These are phyloP conservation scores for Dromaius novaehollandiae DNA, from an alignment of 2,113 vertebrate species.

Conservation along the genomic window DNA sequence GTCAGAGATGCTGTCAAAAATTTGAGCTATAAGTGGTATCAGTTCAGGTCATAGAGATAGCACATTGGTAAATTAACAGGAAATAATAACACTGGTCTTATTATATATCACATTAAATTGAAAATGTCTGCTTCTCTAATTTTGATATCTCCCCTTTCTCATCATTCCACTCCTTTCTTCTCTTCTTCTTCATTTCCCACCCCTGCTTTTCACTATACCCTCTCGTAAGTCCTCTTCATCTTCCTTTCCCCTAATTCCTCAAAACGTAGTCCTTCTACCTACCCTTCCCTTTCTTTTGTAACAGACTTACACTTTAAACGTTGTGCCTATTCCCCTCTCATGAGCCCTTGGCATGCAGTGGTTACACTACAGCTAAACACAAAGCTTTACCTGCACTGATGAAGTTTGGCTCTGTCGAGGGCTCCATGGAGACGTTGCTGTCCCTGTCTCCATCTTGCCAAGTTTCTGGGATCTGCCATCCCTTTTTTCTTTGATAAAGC, in stretches of 20 bases:
- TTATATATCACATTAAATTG: neutral
- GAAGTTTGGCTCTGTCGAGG: neutral
- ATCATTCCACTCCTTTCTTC: neutral
- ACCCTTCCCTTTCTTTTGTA: neutral
- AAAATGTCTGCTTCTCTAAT: neutral
- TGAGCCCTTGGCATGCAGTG: neutral
- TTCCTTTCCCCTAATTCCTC: neutral
- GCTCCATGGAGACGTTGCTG: neutral
- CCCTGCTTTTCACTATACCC: neutral
- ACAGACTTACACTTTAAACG: neutral
- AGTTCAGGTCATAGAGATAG: neutral
- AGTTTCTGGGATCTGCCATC: neutral
- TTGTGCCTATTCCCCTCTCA: fast-evolving
- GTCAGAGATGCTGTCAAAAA: neutral
- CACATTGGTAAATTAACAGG: neutral
- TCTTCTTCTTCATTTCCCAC: neutral
- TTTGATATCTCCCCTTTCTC: neutral
- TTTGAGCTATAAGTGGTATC: neutral
- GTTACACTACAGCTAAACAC: neutral
- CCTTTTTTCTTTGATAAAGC: neutral
- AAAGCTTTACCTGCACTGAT: neutral
- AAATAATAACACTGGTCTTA: neutral
- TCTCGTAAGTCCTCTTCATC: neutral
- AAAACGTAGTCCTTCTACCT: neutral
- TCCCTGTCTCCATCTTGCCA: neutral